Conservation (phyloP, 2,797 vertebrate genomes). For the Manis javanica region DNA sequence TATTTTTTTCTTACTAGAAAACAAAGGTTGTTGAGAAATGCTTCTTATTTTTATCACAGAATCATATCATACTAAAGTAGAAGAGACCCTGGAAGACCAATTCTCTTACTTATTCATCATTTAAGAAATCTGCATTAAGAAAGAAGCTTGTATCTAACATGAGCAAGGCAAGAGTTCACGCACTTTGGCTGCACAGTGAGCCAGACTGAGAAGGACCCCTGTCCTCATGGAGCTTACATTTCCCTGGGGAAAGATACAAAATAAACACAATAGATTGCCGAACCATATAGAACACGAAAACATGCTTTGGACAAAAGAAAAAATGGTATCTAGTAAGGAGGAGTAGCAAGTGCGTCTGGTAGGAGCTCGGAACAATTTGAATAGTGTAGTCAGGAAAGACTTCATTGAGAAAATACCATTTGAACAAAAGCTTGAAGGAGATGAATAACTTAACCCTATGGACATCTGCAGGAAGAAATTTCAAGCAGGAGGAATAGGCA, state of each 20-base stretch:
- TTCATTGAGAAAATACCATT: neutral
- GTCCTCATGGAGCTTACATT: neutral
- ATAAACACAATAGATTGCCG: neutral
- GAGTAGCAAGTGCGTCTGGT: neutral
- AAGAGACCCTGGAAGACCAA: neutral
- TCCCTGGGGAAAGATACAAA: neutral
- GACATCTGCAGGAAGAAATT: neutral
- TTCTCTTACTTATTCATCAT: neutral
- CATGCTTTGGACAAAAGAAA: neutral
- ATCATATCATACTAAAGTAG: neutral
- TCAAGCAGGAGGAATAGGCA: neutral
- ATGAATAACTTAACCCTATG: neutral
- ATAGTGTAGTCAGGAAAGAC: neutral
- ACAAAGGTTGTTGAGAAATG: neutral
- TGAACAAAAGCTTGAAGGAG: neutral
- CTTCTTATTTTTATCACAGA: conserved; percentile 8
- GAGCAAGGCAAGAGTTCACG: neutral
- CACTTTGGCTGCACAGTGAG: neutral
- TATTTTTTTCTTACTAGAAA: neutral
- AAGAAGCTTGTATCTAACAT: neutral
- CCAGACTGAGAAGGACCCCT: neutral
- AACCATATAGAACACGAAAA: neutral
- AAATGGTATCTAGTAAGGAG: neutral
- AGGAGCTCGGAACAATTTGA: neutral
- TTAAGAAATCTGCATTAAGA: neutral